Evolutionary conservation across 2,888 invertebrate species (phyloP).

Genomic region (Agonum fuliginosum): DNA sequence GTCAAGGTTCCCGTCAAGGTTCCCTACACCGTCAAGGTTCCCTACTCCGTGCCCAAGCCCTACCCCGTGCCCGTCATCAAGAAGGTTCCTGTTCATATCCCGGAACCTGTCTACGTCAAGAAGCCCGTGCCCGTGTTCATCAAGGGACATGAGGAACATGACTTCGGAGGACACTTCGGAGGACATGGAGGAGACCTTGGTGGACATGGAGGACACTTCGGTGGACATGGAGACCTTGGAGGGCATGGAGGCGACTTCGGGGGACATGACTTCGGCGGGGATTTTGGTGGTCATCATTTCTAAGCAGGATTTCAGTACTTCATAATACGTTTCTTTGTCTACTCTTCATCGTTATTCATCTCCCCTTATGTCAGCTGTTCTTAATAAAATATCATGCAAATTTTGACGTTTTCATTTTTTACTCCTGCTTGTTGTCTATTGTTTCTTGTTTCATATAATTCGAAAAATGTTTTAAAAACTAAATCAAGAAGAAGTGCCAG

Average conservation of each 20-base stretch:
- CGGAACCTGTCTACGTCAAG: constrained; percentile 53
- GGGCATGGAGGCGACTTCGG: not conserved
- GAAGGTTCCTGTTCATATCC: constrained; percentile 53
- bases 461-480: too few relatives aligned
- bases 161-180: constrained; percentile 15
- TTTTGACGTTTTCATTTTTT: not conserved
- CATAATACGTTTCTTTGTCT: not conserved
- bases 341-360: constrained; percentile 4
- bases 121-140: constrained; percentile 55
- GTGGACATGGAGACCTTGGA: constrained; percentile 11
- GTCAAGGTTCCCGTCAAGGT: constrained; percentile 56
- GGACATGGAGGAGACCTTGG: not conserved
- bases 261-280: not conserved
- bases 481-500: too few relatives aligned
- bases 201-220: not conserved
- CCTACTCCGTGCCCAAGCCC: constrained; percentile 44
- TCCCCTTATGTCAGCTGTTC: constrained; percentile 4
- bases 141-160: constrained; percentile 44
- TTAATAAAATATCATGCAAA: constrained; percentile 20
- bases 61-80: constrained; percentile 55
- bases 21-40: constrained; percentile 34
- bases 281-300: not conserved
- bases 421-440: not conserved
- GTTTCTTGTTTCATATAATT: too few relatives aligned
- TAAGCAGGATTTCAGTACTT: not conserved